Percentiles rank a stretch among this genome's conserved stretches.
These are phyloP conservation scores for Microtus montanus DNA, from an alignment of 2,113 vertebrate species.

Conservation along the genomic window DNA sequence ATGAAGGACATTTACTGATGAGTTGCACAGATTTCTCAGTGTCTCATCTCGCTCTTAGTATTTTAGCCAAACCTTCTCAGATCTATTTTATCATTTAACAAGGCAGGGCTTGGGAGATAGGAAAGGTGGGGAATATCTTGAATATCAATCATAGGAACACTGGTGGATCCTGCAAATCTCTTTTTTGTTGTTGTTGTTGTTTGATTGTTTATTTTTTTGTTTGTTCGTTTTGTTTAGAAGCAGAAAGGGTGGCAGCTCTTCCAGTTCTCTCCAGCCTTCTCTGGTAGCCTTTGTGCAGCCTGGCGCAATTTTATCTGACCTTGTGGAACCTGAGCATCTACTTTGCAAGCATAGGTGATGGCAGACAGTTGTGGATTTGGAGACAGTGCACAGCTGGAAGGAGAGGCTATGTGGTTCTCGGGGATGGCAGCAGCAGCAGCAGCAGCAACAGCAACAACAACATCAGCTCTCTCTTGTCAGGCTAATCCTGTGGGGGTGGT, in stretches of 20 bases:
- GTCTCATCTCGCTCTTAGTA: neutral
- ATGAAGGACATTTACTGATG: neutral
- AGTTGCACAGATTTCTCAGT: neutral
- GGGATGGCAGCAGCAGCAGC: accelerated
- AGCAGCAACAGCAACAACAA: accelerated
- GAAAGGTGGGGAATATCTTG: neutral
- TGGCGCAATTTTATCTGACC: neutral
- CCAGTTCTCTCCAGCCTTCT: neutral
- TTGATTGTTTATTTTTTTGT: too few relatives aligned
- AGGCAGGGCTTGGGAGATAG: neutral
- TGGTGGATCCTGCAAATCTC: neutral
- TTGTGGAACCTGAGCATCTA: neutral
- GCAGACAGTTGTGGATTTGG: neutral
- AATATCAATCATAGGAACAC: neutral
- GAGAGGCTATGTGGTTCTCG: neutral
- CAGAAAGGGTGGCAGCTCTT: neutral
- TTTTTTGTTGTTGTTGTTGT: neutral
- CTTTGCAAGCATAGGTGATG: neutral
- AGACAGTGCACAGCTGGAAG: neutral
- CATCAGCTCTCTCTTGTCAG: neutral
- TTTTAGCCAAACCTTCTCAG: neutral
- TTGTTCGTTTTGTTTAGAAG: neutral
- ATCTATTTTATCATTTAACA: neutral
- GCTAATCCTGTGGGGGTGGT: neutral
- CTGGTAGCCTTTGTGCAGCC: neutral